Percentiles rank a stretch among this genome's conserved stretches.
phyloP scores from a whole-genome alignment of 2,888 invertebrate species.

The Cinara cedri region DNA sequence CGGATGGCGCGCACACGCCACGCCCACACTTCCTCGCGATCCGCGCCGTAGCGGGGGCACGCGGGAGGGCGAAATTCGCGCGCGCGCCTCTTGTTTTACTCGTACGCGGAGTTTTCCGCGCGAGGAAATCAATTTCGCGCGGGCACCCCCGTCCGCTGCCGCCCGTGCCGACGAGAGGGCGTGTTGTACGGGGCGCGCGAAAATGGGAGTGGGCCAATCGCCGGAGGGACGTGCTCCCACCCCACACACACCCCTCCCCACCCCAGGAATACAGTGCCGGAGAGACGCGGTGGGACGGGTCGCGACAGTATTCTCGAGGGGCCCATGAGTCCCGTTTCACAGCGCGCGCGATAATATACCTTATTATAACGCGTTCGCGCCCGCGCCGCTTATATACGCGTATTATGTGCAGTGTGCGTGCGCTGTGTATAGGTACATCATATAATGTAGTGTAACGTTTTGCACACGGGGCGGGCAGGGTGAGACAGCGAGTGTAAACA shows the following conservation, averaged over 20 bases:
- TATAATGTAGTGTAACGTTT: constrained; percentile 19
- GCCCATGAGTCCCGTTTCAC: constrained; percentile 50
- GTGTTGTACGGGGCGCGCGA: background rate
- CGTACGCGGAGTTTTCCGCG: too few species aligned
- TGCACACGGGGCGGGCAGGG: background rate
- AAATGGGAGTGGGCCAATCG: constrained; percentile 40
- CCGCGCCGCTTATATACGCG: background rate
- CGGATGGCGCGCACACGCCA: background rate
- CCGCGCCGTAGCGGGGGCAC: background rate
- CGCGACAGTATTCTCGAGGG: constrained; percentile 43
- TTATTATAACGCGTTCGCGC: constrained; percentile 51
- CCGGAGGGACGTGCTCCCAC: constrained; percentile 16
- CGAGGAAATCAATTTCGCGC: constrained; percentile 44
- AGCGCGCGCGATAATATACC: constrained; percentile 51
- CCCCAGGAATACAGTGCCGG: background rate
- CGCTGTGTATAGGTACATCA: background rate
- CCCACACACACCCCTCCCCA: background rate
- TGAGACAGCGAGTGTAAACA: too few species aligned
- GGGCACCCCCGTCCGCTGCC: background rate
- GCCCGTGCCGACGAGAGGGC: background rate
- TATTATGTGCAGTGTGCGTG: background rate
- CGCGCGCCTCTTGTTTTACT: background rate
- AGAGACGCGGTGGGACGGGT: background rate
- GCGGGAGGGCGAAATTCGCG: background rate
- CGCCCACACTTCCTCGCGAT: background rate